Conservation (phyloP, 2,888 invertebrate species). For the Macropis europaea region DNA sequence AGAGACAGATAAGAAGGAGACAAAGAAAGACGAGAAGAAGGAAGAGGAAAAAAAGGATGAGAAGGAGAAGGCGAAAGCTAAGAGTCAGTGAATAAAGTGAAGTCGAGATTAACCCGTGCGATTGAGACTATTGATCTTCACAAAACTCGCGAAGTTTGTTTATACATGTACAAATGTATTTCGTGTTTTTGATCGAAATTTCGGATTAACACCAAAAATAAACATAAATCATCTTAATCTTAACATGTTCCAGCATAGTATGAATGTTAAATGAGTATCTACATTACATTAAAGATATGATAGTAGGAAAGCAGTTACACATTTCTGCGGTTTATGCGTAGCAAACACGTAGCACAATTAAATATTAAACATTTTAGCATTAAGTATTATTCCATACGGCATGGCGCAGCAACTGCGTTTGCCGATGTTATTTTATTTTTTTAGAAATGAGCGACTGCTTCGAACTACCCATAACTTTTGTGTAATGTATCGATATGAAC, state of each 20-base stretch:
- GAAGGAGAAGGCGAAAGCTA: slow-evolving; percentile 84
- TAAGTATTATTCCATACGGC: slow-evolving; percentile 23
- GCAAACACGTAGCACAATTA: slow-evolving; percentile 10
- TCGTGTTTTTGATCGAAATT: slow-evolving; percentile 36
- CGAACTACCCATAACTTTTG: slow-evolving; percentile 34
- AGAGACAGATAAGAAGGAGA: slow-evolving; percentile 87
- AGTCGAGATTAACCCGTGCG: slow-evolving; percentile 52
- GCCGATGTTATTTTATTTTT: not conserved
- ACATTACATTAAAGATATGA: slow-evolving; percentile 43
- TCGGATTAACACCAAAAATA: slow-evolving; percentile 38
- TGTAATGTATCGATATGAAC: slow-evolving; percentile 25
- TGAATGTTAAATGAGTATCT: slow-evolving; percentile 1
- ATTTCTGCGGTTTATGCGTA: slow-evolving; percentile 22
- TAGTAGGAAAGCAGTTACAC: slow-evolving; percentile 26
- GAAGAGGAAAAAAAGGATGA: slow-evolving; percentile 87
- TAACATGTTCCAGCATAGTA: slow-evolving; percentile 25
- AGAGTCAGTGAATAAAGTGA: slow-evolving; percentile 65
- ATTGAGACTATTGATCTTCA: slow-evolving; percentile 56
- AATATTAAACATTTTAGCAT: slow-evolving; percentile 9
- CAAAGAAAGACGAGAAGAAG: slow-evolving; percentile 88
- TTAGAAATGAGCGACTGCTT: slow-evolving; percentile 24
- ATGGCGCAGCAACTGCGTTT: not conserved
- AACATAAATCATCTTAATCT: slow-evolving; percentile 17
- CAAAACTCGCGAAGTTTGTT: slow-evolving; percentile 38
- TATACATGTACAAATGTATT: slow-evolving; percentile 55